phyloP scores from a whole-genome alignment of 2,888 invertebrate genomes.

The Synanthedon formicaeformis region DNA sequence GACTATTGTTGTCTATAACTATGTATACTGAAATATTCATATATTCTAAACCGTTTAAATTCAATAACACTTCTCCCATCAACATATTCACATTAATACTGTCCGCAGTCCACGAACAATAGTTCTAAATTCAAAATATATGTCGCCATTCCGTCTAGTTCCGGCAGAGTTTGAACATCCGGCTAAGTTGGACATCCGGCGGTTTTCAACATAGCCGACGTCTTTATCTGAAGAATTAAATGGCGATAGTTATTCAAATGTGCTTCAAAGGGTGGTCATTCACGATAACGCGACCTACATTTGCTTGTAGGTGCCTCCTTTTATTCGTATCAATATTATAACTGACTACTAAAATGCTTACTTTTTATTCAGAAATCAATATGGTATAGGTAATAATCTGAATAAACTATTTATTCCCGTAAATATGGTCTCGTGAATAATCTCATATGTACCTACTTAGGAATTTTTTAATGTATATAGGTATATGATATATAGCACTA shows the following conservation, averaged over 20 bases:
- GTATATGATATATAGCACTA: too few relatives aligned
- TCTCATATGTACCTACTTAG: too few relatives aligned
- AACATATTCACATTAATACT: background rate
- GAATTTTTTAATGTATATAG: too few relatives aligned
- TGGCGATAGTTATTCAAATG: constrained; percentile 65
- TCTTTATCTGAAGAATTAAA: constrained; percentile 68
- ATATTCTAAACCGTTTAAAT: background rate
- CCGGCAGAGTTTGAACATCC: constrained; percentile 68
- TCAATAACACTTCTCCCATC: too few relatives aligned
- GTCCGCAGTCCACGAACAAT: constrained; percentile 27
- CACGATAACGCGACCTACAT: constrained; percentile 15
- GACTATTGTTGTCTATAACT: background rate
- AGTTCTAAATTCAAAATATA: constrained; percentile 64
- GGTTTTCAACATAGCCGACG: constrained; percentile 57
- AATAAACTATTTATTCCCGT: too few relatives aligned
- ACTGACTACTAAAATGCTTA: background rate
- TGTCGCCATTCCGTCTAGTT: constrained; percentile 63
- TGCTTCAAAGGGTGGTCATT: constrained; percentile 20
- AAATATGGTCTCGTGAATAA: too few relatives aligned
- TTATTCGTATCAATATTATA: background rate
- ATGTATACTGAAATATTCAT: background rate
- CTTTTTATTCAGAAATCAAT: too few relatives aligned
- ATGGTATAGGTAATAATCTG: too few relatives aligned
- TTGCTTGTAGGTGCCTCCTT: background rate
- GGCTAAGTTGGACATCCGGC: constrained; percentile 64